phyloP scores from a whole-genome alignment of 2,888 invertebrate species.

The Mylabris sibirica region DNA sequence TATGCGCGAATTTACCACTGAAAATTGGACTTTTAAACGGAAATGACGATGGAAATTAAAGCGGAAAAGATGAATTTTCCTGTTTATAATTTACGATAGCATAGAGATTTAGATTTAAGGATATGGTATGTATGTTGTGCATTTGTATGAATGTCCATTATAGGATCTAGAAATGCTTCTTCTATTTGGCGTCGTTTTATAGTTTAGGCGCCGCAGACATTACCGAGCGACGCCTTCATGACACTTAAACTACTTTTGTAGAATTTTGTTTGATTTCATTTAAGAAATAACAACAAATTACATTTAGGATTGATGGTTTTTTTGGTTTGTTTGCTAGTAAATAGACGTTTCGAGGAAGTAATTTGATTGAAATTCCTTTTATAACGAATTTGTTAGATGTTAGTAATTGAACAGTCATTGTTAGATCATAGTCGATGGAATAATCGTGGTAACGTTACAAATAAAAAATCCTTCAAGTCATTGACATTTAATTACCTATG shows the following conservation, averaged over 20 bases:
- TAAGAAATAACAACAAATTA: not conserved
- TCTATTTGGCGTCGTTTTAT: slow-evolving; percentile 4
- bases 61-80: slow-evolving; percentile 5
- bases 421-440: slow-evolving; percentile 3
- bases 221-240: not conserved
- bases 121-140: not conserved
- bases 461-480: slow-evolving; percentile 2
- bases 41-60: slow-evolving; percentile 10
- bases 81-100: not conserved
- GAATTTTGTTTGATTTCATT: not conserved
- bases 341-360: slow-evolving; percentile 2
- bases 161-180: not conserved
- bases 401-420: slow-evolving; percentile 6
- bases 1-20: not conserved
- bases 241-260: slow-evolving; percentile 2
- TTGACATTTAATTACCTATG: not conserved
- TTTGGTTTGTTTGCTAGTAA: not conserved
- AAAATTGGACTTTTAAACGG: not conserved
- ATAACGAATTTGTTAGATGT: slow-evolving; percentile 2
- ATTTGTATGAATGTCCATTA: not conserved
- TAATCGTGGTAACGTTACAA: not conserved
- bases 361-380: slow-evolving; percentile 4
- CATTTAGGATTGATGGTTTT: no score
- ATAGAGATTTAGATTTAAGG: not conserved
- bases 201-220: slow-evolving; percentile 1